These are phyloP conservation scores for Cariama cristata DNA, from an alignment of 2,113 vertebrate species.

Conservation along the genomic window DNA sequence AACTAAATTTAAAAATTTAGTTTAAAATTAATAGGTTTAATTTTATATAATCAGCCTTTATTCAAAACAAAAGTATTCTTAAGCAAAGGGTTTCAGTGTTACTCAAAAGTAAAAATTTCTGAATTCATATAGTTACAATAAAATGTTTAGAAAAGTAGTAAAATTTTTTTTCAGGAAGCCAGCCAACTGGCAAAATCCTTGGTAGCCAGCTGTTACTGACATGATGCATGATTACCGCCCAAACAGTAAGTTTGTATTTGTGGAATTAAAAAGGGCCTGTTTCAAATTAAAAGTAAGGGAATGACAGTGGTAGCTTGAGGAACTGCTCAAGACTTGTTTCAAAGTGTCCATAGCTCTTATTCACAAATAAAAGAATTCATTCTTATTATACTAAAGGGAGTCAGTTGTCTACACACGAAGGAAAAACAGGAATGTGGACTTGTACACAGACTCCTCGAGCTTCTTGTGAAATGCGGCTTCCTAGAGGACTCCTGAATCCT, in stretches of 20 bases:
- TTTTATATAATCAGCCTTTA: neutral
- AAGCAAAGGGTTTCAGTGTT: neutral
- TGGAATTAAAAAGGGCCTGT: neutral
- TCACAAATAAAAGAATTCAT: neutral
- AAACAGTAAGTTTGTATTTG: neutral
- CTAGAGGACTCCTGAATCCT: neutral
- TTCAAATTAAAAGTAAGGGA: neutral
- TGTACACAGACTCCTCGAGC: neutral
- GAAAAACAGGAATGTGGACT: neutral
- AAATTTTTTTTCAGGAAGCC: neutral
- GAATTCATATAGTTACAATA: neutral
- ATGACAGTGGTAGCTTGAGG: neutral
- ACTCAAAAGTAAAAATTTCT: neutral
- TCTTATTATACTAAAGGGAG: neutral
- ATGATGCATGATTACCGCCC: neutral
- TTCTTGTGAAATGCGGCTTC: neutral
- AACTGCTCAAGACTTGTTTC: neutral
- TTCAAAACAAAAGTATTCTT: neutral
- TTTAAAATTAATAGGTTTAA: too few species aligned
- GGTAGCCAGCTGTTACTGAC: neutral
- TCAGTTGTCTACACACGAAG: neutral
- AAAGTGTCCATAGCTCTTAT: neutral
- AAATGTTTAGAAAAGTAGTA: neutral
- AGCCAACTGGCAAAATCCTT: neutral
- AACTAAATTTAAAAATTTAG: too few species aligned